phyloP scores from a whole-genome alignment of 1,140 invertebrate genomes.

The Gonioctena quinquepunctata region DNA sequence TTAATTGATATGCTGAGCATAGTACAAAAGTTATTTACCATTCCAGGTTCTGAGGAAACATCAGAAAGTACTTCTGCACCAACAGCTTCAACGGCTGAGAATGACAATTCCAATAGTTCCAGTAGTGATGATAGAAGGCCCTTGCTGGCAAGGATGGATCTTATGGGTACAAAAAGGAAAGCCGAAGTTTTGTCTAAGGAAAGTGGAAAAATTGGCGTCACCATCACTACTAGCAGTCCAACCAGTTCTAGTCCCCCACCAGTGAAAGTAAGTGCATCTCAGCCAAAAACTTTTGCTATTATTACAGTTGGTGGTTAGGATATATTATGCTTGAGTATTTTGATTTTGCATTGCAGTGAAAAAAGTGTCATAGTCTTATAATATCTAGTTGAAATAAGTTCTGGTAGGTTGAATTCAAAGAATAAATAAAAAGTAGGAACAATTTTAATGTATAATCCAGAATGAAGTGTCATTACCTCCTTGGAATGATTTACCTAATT shows the following conservation, averaged over 20 bases:
- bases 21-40: not conserved
- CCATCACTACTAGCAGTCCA: conserved; percentile 76
- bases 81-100: conserved; percentile 45
- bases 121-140: conserved; percentile 62
- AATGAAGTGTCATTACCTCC: no score
- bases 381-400: no score
- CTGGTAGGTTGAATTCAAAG: no score
- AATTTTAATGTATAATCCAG: no score
- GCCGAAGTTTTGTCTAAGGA: conserved; percentile 81
- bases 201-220: conserved; percentile 87
- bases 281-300: no score
- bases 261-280: conserved; percentile 55
- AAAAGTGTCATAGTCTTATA: no score
- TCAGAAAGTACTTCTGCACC: conserved; percentile 40
- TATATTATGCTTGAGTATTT: no score
- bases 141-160: conserved; percentile 56
- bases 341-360: no score
- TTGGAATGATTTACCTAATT: no score
- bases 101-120: conserved; percentile 64
- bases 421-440: no score
- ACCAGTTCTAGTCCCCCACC: conserved; percentile 62
- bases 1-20: not conserved
- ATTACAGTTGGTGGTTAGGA: no score
- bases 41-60: conserved; percentile 31
- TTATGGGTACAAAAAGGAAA: conserved; percentile 73